These are phyloP conservation scores for Auanema freiburgensis DNA, from an alignment of 2,888 invertebrate genomes.

Conservation along the genomic window DNA sequence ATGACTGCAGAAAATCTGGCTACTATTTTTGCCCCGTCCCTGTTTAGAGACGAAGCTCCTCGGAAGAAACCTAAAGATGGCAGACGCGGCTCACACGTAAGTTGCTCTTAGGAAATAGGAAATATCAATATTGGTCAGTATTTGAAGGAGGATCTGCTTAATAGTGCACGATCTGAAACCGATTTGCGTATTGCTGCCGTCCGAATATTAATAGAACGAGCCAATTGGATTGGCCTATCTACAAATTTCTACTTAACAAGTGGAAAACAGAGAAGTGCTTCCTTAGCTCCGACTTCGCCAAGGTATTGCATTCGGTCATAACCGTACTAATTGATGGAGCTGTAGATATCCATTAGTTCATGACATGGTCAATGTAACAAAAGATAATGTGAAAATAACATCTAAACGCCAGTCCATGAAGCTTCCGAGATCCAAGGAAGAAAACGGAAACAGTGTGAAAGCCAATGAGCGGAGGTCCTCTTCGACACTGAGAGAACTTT, in stretches of 20 bases:
- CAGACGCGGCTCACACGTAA: too few species aligned
- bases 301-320: not conserved
- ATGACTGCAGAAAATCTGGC: constrained; percentile 5
- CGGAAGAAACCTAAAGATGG: not conserved
- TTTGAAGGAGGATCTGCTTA: not conserved
- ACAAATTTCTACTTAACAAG: constrained; percentile 1
- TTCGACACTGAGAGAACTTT: too few species aligned
- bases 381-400: not conserved
- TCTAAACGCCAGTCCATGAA: too few species aligned
- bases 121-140: too few species aligned
- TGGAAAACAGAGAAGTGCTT: constrained; percentile 5
- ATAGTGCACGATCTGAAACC: not conserved
- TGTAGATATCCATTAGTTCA: not conserved
- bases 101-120: too few species aligned
- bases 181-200: not conserved
- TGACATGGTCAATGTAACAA: constrained; percentile 1
- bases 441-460: too few species aligned
- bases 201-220: not conserved
- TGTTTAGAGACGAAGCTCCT: constrained; percentile 1
- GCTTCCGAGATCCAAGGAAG: too few species aligned
- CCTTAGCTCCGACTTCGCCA: not conserved
- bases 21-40: constrained; percentile 1
- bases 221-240: constrained; percentile 5
- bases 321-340: not conserved
- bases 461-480: too few species aligned